phyloP scores from a whole-genome alignment of 2,113 vertebrate species.

The Pardalotus punctatus region DNA sequence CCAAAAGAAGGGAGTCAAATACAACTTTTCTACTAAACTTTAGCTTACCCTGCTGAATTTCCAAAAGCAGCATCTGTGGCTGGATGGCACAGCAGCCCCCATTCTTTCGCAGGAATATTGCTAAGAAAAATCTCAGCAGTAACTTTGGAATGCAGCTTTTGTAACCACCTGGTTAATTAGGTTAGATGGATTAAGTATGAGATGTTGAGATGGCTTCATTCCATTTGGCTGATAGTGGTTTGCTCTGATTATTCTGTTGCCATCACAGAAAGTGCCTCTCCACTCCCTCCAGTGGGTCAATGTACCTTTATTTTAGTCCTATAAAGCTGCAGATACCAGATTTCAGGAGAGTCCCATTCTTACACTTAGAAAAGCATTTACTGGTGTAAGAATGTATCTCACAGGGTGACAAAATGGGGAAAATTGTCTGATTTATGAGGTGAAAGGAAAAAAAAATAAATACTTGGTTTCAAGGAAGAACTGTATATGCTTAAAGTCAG shows the following conservation, averaged over 20 bases:
- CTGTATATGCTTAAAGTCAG: not conserved
- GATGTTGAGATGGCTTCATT: not conserved
- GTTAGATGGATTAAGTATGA: not conserved
- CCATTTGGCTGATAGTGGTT: not conserved
- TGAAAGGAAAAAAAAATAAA: not conserved
- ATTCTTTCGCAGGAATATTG: not conserved
- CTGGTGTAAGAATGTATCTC: not conserved
- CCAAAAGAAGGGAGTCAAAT: not conserved
- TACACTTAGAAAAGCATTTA: not conserved
- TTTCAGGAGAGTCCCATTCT: not conserved
- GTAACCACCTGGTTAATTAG: not conserved
- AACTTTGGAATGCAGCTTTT: not conserved
- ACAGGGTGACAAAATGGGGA: not conserved
- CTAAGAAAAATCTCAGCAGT: not conserved
- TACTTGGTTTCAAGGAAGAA: not conserved
- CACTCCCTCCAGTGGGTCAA: not conserved
- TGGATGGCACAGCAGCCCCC: not conserved
- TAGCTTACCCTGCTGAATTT: not conserved
- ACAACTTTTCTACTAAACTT: not conserved
- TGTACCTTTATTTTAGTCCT: not conserved
- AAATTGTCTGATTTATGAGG: not conserved
- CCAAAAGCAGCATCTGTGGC: not conserved
- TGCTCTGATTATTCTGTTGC: not conserved
- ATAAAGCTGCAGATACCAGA: not conserved
- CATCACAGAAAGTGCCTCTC: not conserved